Percentiles rank a stretch among this genome's conserved stretches.
These are phyloP conservation scores for Drosophila kambysellisi DNA, from an alignment of 2,888 invertebrate species.

Conservation along the genomic window DNA sequence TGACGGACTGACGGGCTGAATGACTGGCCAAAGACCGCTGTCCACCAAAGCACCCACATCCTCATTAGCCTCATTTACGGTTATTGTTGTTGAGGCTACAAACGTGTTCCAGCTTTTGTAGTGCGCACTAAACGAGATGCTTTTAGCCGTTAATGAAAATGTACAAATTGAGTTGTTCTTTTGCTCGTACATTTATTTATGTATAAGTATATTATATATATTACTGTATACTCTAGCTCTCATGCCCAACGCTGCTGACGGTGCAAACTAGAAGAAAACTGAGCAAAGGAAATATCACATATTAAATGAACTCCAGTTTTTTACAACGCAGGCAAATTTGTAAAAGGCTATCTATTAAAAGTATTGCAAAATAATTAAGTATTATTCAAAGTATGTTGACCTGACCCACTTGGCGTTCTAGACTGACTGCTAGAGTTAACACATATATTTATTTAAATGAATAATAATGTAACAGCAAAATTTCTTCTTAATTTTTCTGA, in stretches of 20 bases:
- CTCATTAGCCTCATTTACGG: constrained; percentile 29
- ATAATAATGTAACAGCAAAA: too few relatives aligned
- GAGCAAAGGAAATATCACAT: background rate
- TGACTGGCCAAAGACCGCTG: constrained; percentile 25
- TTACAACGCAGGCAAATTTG: background rate
- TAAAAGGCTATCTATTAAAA: background rate
- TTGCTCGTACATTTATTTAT: constrained; percentile 15
- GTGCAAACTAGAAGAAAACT: background rate
- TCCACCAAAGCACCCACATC: constrained; percentile 31
- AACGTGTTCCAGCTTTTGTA: constrained; percentile 43
- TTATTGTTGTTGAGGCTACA: constrained; percentile 20
- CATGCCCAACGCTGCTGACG: background rate
- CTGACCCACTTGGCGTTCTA: background rate
- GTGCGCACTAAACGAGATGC: constrained; percentile 55
- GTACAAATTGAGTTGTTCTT: constrained; percentile 50
- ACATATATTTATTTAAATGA: background rate
- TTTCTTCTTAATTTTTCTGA: background rate
- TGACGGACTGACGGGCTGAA: constrained; percentile 28
- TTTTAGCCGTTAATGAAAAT: constrained; percentile 73
- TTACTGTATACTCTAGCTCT: background rate
- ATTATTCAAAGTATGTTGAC: background rate
- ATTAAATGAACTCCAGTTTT: background rate
- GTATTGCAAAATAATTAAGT: background rate
- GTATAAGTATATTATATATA: constrained; percentile 9
- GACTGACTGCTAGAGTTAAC: background rate